Evolutionary conservation across 2,797 vertebrate species (phyloP), one percentile per base, ranked within the genome.

Genomic region (Platyrinchus mystaceus): DNA sequence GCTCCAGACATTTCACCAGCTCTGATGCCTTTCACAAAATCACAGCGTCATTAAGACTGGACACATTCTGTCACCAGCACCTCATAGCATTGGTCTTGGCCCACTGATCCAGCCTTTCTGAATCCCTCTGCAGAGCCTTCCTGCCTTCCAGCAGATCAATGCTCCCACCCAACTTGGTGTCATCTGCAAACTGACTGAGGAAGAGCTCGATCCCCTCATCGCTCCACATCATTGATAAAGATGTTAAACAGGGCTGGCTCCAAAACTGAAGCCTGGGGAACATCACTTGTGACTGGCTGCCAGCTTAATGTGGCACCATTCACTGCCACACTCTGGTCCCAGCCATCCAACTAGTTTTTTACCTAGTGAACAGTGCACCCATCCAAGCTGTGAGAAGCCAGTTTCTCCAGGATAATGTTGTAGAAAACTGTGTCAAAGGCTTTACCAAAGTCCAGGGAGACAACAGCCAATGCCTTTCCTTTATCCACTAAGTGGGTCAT

Each of bases 101-200:
- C 21, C 18, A 14, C 18, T 13, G 7, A 12, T 67, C 26, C 1
- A 3, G 24, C 11, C 14, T 19, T 30, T 47, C 14, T 14, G 16
- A 21, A 23, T 36, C 14, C 19, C 30, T 67, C 17, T 36, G n/a
- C 17, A 60, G 53, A 67, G 6, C 12, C 18, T 26, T 80, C 9
- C 39, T 67, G 30, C n/a, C 30, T 34, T 36, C 1, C 14, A 20
- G 21, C 2, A 74, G 39, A 32, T 36, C 39, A 74, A 22, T 14
- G 27, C 1, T 47, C 30, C 34, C 0, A 0, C 16, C 1, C 53
- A 41, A 0, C 21, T 67, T 67, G 30, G 8, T 53, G 8, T 4
- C 20, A 2, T 15, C 34, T 74, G 22, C 34, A 32, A 39, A 30
- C 3, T 32, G 34, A 46, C 24, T 19, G 53, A 67, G 39, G 26